Base-by-base conservation (phyloP, 2,797 vertebrate species). In the Uromys caudimaculatus region DNA sequence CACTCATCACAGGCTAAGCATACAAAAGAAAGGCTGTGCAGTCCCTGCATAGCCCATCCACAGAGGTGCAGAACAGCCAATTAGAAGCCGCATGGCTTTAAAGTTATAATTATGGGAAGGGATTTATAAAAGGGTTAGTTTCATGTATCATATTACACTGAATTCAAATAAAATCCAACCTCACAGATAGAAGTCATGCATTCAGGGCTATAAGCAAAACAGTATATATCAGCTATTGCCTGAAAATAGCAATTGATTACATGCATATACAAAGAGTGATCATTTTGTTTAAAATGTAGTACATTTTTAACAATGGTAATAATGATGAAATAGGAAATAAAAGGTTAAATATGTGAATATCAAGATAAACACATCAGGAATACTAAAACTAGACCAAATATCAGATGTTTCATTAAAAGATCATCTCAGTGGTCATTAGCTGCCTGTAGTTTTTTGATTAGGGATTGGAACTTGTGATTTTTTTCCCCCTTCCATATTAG, bases 201-300 rank as follows among this genome's bases (percentile, higher is more conserved):
- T 91, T 89, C 21, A 12, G 6, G 24, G 60, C 47, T 19, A 67
- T 32, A 71, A 81, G 71, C 11, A 77, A 86, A 52, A 89, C 10
- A 90, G 38, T 83, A 62, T 1, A 50, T 52, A 62, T 69, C 60
- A 90, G 32, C n/a, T 69, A 88, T 89, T 12, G 13, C 44, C 86
- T 16, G 32, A 77, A 38, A 82, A 91, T 62, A 21, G 35, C 23
- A 91, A 95, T 47, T 76, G 16, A 32, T 21, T 62, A 85, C 13
- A 58, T 54, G 14, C 54, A 67, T n/a, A 82, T 23, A 78, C 24
- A 94, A 69, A 87, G 2, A 87, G 73, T 17, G 82, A 92, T 90
- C 9, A 87, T 82, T 82, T 91, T 86, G 75, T 86, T 84, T 32
- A 83, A 93, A 89, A 91, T 16, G 56, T 78, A 83, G 35, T 14